Percentiles rank a stretch among this genome's conserved stretches.
phyloP scores from a whole-genome alignment of 2,113 vertebrate species.

The Pampusana beccarii region DNA sequence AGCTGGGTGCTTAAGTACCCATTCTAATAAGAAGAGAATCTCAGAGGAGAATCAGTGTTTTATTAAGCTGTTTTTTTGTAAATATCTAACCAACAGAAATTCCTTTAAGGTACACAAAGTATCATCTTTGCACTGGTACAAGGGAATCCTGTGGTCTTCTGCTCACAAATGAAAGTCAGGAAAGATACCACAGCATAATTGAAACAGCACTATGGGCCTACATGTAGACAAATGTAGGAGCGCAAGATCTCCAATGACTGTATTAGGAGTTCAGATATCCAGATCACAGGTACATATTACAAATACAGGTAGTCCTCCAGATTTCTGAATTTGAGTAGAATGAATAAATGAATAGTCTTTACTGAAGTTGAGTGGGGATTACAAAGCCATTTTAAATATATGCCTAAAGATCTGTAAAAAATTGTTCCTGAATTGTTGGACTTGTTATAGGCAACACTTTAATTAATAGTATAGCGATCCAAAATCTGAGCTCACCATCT shows the following conservation, averaged over 20 bases:
- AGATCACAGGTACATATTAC: neutral
- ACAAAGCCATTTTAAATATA: neutral
- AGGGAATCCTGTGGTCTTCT: neutral
- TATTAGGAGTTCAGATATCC: neutral
- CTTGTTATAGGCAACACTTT: neutral
- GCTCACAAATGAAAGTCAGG: rapidly evolving
- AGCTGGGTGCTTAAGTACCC: neutral
- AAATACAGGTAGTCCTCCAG: neutral
- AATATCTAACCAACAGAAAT: neutral
- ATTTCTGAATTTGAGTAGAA: neutral
- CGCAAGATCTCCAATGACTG: neutral
- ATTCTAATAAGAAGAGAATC: neutral
- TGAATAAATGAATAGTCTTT: neutral
- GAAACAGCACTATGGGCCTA: neutral
- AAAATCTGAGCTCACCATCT: neutral
- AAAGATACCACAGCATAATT: neutral
- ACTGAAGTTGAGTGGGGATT: neutral
- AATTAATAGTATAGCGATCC: neutral
- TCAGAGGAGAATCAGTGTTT: neutral
- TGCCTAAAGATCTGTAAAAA: neutral
- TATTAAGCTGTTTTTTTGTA: neutral
- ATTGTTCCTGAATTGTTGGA: neutral
- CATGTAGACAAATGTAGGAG: neutral
- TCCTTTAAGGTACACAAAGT: neutral
- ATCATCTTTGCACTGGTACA: neutral